phyloP scores from a whole-genome alignment of 2,113 vertebrate genomes.

The Sula dactylatra region DNA sequence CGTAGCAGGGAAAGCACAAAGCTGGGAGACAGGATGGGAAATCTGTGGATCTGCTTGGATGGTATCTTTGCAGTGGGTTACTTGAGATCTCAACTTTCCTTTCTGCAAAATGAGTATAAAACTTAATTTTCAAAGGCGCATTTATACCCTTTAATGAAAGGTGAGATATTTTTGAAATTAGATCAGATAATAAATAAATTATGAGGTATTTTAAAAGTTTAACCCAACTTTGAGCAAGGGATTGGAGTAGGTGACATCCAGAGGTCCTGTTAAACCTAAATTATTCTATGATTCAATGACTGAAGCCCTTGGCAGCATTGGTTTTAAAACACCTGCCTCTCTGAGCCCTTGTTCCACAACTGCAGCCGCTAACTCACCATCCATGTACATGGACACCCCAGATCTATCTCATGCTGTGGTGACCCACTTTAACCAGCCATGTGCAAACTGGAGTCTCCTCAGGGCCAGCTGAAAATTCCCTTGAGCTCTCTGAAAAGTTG shows the following conservation, averaged over 20 bases:
- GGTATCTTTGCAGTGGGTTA: not conserved
- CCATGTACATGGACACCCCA: not conserved
- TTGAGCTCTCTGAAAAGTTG: not conserved
- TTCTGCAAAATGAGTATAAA: not conserved
- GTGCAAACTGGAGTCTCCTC: not conserved
- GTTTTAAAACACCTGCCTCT: not conserved
- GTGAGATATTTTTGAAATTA: not conserved
- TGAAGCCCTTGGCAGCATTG: not conserved
- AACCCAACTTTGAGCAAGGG: not conserved
- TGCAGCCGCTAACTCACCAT: not conserved
- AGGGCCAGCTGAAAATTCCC: not conserved
- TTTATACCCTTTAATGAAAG: not conserved
- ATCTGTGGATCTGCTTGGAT: not conserved
- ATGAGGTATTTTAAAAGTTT: not conserved
- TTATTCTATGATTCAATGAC: not conserved
- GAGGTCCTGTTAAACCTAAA: not conserved
- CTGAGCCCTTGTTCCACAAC: not conserved
- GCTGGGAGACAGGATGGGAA: not conserved
- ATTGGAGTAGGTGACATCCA: not conserved
- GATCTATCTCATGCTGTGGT: not conserved
- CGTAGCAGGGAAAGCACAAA: not conserved
- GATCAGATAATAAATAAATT: not conserved
- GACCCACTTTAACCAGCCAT: not conserved
- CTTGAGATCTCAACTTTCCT: not conserved
- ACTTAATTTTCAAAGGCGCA: not conserved